These are phyloP conservation scores for Lissocephala sabroskyi DNA, from an alignment of 2,888 invertebrate species.

Conservation along the genomic window DNA sequence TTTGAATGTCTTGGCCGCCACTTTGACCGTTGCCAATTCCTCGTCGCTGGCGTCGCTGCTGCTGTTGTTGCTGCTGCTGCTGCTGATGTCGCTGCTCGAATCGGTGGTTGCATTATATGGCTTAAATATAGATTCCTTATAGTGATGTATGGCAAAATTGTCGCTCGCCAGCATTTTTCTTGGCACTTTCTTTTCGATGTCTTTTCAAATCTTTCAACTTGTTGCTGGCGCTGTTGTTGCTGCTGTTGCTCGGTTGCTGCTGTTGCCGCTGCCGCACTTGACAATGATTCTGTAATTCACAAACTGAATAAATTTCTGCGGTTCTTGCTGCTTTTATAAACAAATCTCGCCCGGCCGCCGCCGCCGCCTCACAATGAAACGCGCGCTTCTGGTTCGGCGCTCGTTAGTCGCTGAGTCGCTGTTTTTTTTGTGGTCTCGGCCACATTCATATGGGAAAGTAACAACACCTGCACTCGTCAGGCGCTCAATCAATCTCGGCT, in stretches of 20 bases:
- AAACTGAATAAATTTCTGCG: constrained; percentile 50
- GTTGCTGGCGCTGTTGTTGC: constrained; percentile 2
- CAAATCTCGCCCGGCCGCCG: constrained; percentile 17
- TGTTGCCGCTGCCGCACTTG: constrained; percentile 28
- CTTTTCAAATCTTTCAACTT: constrained; percentile 3
- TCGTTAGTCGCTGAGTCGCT: constrained; percentile 25
- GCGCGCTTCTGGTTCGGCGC: constrained; percentile 9
- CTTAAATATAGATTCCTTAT: constrained; percentile 67
- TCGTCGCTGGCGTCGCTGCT: constrained; percentile 22
- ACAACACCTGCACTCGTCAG: constrained; percentile 34
- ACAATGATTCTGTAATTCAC: constrained; percentile 52
- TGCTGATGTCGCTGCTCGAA: constrained; percentile 13
- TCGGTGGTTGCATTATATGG: constrained; percentile 37
- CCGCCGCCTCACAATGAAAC: neutral
- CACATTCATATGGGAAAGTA: constrained; percentile 15
- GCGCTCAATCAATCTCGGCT: constrained; percentile 1
- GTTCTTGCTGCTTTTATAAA: constrained; percentile 66
- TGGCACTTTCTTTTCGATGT: constrained; percentile 5
- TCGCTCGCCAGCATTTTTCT: constrained; percentile 67
- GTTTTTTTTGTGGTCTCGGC: constrained; percentile 2
- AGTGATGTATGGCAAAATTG: constrained; percentile 53
- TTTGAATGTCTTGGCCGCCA: constrained; percentile 20
- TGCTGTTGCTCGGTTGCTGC: constrained; percentile 23
- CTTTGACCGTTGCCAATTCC: constrained; percentile 42
- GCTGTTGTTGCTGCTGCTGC: constrained; percentile 3